Evolutionary conservation across 2,797 vertebrate genomes (phyloP).

Genomic region (Prunella strophiata): DNA sequence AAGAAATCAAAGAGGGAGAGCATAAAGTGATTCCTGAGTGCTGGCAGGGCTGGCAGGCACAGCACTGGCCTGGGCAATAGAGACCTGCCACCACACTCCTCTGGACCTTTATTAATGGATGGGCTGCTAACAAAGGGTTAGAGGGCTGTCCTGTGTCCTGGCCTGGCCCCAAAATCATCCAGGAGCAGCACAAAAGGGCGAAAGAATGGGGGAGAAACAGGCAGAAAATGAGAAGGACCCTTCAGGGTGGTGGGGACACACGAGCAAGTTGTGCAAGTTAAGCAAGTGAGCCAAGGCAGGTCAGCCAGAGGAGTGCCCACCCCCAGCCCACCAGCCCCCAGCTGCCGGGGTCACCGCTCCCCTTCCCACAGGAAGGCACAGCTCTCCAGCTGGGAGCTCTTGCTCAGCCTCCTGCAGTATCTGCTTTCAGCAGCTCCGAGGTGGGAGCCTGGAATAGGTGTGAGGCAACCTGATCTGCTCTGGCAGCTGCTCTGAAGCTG

Average conservation of each 20-base stretch:
- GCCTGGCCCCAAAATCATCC: background rate
- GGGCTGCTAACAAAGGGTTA: background rate
- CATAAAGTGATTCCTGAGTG: background rate
- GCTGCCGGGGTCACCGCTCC: background rate
- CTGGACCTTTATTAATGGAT: background rate
- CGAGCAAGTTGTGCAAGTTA: fast-evolving
- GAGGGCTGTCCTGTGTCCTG: background rate
- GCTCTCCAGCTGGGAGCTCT: background rate
- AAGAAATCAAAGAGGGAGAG: background rate
- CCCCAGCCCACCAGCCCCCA: background rate
- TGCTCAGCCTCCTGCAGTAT: background rate
- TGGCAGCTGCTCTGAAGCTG: constrained; percentile 40
- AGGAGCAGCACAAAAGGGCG: background rate
- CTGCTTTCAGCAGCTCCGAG: constrained; percentile 26
- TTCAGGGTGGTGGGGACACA: background rate
- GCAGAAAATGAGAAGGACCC: background rate
- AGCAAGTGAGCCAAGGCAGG: background rate
- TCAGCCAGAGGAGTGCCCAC: background rate
- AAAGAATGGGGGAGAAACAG: background rate
- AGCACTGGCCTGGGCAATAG: background rate
- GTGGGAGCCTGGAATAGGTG: constrained; percentile 49
- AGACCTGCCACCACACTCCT: background rate
- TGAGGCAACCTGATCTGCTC: constrained; percentile 25
- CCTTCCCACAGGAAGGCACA: background rate
- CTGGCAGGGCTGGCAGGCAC: background rate